Evolutionary conservation across 1,140 invertebrate species (phyloP).

Genomic region (Tetranychus cinnabarinus): DNA sequence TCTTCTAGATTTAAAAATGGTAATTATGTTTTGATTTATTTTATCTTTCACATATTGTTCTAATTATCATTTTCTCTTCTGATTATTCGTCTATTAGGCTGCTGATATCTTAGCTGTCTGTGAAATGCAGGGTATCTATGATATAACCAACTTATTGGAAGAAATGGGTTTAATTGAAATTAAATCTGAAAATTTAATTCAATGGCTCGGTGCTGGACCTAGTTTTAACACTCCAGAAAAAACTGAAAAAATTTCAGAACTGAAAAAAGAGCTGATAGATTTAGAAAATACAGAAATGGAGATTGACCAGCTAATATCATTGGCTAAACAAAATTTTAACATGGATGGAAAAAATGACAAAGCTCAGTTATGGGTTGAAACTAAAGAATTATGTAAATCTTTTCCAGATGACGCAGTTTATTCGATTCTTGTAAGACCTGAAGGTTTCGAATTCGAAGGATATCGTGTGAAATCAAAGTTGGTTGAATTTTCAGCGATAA

Average conservation of each 20-base stretch:
- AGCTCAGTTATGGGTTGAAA: slow-evolving; percentile 44
- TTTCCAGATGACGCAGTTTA: slow-evolving; percentile 40
- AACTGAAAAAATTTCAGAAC: slow-evolving; percentile 40
- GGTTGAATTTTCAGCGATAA: slow-evolving; percentile 3
- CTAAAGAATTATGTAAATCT: slow-evolving; percentile 47
- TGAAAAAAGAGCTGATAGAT: slow-evolving; percentile 19
- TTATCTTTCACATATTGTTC: too few species aligned
- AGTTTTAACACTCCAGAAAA: slow-evolving; percentile 49
- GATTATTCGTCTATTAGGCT: too few species aligned
- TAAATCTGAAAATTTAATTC: slow-evolving; percentile 77
- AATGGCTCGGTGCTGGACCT: slow-evolving; percentile 83
- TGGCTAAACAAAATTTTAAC: slow-evolving; percentile 66
- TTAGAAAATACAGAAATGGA: slow-evolving; percentile 51
- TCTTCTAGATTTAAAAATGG: too few species aligned
- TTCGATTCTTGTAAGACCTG: slow-evolving; percentile 45
- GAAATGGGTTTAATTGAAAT: slow-evolving; percentile 97
- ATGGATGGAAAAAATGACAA: slow-evolving; percentile 51
- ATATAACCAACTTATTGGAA: slow-evolving; percentile 97
- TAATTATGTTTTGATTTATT: too few species aligned
- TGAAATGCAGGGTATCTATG: slow-evolving; percentile 90
- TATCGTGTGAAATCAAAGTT: slow-evolving; percentile 25
- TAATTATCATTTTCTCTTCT: too few species aligned
- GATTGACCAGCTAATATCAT: slow-evolving; percentile 40
- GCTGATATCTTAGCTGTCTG: slow-evolving; percentile 40
- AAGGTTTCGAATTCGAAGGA: slow-evolving; percentile 45